Base-by-base conservation (phyloP, 2,888 invertebrate genomes). In the Drosophila mimica region DNA sequence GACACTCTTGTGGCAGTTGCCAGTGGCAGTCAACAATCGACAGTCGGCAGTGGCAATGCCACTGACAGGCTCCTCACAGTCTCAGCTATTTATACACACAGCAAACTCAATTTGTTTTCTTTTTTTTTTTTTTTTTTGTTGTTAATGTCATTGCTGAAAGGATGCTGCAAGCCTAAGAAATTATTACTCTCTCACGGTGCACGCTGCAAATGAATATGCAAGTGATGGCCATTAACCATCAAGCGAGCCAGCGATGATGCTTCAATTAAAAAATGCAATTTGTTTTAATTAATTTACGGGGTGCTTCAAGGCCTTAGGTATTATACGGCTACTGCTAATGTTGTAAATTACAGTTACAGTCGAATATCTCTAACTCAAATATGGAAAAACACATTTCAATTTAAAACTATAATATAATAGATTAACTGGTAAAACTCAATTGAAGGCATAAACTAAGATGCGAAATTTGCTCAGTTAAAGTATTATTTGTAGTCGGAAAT, bases 211-310 rank as follows among this genome's bases (percentile, higher is more conserved):
- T 90, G 88, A 88, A 90, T 88, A 89, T 89, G 83, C 90, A 83
- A 74, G 79, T 88, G 75, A 68, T 75, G 73, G 76, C 83, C 84
- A 84, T 87, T 84, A 74, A 76, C 70, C 73, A 66, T 83, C 83
- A 70, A 77, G 57, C 76, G 46, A 69, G 36, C 61, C 46, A 64
- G 57, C 30, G 48, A 64, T 56, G 78, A 25, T 56, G 78, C 69
- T 71, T 79, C 80, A 88, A 90, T 91, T 90, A 90, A 89, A 46
- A 89, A 91, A 88, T 81, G 88, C 84, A 90, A 88, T 90, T 91
- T 88, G 89, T 84, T 83, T 71, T 73, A 66, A 69, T 75, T 82
- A 75, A 89, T 88, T 90, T 87, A 90, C 81, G 81, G 82, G 83
- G 85, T 75, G 81, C 81, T 89, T 58, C 53, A 48, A 53, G 58